Evolutionary conservation across 2,113 vertebrate species (phyloP).

Genomic region (Chaenocephalus aceratus): DNA sequence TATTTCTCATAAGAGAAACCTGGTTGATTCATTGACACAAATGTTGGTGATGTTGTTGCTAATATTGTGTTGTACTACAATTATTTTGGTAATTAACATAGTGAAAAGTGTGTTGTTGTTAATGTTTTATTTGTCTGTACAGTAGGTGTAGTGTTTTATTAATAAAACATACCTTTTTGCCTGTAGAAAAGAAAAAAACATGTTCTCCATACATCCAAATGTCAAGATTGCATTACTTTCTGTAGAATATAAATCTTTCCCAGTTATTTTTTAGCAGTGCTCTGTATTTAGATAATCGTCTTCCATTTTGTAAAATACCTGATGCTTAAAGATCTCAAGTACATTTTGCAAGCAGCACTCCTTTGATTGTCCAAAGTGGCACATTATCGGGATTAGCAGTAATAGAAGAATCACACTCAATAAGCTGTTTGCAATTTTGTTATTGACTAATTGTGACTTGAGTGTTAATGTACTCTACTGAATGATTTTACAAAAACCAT

Average conservation of each 20-base stretch:
- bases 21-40: neutral
- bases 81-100: neutral
- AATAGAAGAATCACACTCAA: constrained; percentile 69
- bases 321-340: constrained; percentile 73
- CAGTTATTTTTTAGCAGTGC: constrained; percentile 2
- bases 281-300: constrained; percentile 53
- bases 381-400: constrained; percentile 71
- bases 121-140: neutral
- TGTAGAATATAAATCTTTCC: neutral
- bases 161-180: neutral
- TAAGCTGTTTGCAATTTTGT: constrained; percentile 63
- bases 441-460: constrained; percentile 72
- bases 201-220: neutral
- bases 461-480: constrained; percentile 64
- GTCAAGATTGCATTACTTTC: constrained; percentile 2
- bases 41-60: neutral
- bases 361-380: constrained; percentile 76
- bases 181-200: neutral
- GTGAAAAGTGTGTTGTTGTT: neutral
- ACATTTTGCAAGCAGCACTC: constrained; percentile 68
- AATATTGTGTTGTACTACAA: neutral
- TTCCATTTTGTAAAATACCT: constrained; percentile 70
- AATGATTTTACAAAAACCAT: constrained; percentile 61
- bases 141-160: neutral
- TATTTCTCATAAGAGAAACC: neutral